Evolutionary conservation across 2,888 invertebrate species (phyloP).

Genomic region (Pardosa pseudoannulata): DNA sequence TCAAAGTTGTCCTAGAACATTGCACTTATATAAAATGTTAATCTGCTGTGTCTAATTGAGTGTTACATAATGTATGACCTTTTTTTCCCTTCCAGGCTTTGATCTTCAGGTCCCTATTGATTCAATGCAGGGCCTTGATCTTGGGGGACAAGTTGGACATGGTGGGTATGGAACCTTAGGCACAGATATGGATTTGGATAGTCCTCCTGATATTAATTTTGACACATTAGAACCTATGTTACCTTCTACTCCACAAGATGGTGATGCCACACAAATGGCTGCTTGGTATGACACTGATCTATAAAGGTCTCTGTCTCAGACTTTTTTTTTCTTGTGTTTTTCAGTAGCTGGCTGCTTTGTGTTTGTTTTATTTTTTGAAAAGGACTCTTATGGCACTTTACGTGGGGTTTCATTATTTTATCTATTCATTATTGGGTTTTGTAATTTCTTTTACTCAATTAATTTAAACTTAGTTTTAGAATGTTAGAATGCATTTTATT

Average conservation of each 20-base stretch:
- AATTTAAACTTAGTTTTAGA: too few species aligned
- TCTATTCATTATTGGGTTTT: too few species aligned
- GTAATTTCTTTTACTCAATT: too few species aligned
- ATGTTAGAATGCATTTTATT: too few species aligned
- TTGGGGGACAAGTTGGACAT: constrained; percentile 73
- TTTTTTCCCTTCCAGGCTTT: constrained; percentile 84
- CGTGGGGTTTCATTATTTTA: too few species aligned
- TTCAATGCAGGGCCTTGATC: constrained; percentile 94
- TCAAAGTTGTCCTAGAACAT: too few species aligned
- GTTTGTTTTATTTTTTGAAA: too few species aligned
- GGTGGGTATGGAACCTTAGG: constrained; percentile 86
- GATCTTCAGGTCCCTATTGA: constrained; percentile 96
- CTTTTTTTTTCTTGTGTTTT: constrained; percentile 12
- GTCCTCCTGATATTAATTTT: constrained; percentile 85
- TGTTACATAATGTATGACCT: too few species aligned
- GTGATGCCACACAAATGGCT: constrained; percentile 92
- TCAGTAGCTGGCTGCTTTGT: constrained; percentile 39
- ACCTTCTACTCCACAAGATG: constrained; percentile 83
- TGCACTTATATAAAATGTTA: too few species aligned
- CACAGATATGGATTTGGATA: constrained; percentile 84
- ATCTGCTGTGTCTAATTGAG: too few species aligned
- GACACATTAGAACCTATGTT: constrained; percentile 81
- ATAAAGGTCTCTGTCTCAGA: constrained; percentile 77
- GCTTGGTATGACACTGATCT: constrained; percentile 99
- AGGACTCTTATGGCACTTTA: background rate